phyloP scores from a whole-genome alignment of 2,888 invertebrate species.

The Cantharis lateralis region DNA sequence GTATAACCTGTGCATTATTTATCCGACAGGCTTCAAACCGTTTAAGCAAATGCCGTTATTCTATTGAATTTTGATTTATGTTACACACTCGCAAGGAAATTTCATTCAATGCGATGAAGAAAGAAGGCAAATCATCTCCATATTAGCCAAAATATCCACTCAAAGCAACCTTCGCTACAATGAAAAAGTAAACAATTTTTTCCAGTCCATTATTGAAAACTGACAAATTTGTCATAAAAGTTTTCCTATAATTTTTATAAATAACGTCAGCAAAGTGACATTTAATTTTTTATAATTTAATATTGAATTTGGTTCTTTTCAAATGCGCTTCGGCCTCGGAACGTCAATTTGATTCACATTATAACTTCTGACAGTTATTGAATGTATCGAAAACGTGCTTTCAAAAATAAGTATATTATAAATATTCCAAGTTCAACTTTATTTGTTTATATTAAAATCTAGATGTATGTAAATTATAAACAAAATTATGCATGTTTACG shows the following conservation, averaged over 20 bases:
- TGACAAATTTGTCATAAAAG: not conserved
- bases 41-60: not conserved
- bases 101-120: not conserved
- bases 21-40: not conserved
- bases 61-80: not conserved
- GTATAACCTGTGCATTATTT: not conserved
- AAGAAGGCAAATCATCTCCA: not conserved
- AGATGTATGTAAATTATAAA: not conserved
- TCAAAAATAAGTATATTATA: not conserved
- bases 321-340: not conserved
- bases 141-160: not conserved
- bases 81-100: not conserved
- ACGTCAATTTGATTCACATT: not conserved
- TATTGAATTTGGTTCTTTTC: not conserved
- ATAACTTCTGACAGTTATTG: not conserved
- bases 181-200: not conserved
- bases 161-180: not conserved
- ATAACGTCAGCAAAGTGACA: not conserved
- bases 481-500: not conserved
- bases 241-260: not conserved
- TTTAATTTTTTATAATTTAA: not conserved
- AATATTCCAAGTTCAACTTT: not conserved
- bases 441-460: not conserved
- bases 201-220: not conserved
- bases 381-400: not conserved